These are phyloP conservation scores for Yponomeuta malinellus DNA, from an alignment of 2,888 invertebrate species.

Conservation along the genomic window DNA sequence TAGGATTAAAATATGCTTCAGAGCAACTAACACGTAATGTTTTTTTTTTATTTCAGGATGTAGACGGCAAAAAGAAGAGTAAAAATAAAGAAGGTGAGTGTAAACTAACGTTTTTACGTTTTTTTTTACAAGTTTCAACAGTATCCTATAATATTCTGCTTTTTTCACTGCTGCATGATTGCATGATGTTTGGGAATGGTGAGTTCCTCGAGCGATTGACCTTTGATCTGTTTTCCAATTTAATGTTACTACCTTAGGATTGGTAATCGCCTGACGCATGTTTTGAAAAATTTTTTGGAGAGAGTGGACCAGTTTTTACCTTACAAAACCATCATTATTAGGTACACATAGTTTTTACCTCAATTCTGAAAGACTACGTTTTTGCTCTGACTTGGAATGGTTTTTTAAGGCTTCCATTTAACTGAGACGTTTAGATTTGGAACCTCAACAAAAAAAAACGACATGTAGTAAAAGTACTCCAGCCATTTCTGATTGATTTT, in stretches of 20 bases:
- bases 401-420: too few species aligned
- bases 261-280: slow-evolving; percentile 8
- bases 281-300: background rate
- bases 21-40: background rate
- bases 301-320: background rate
- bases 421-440: too few species aligned
- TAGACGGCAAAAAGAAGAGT: slow-evolving; percentile 90
- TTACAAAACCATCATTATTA: too few species aligned
- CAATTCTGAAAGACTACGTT: too few species aligned
- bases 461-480: too few species aligned
- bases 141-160: slow-evolving; percentile 9
- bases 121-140: slow-evolving; percentile 6
- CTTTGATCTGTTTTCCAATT: background rate
- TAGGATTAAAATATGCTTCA: background rate
- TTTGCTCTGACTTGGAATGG: too few species aligned
- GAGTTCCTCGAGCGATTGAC: slow-evolving; percentile 5
- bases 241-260: background rate
- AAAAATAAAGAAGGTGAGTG: slow-evolving; percentile 92
- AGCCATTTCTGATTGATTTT: too few species aligned
- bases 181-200: slow-evolving; percentile 14
- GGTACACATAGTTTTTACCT: too few species aligned
- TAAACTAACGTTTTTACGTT: slow-evolving; percentile 5
- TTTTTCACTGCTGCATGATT: slow-evolving; percentile 17
- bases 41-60: slow-evolving; percentile 78
- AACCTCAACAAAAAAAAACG: too few species aligned